phyloP scores from a whole-genome alignment of 1,140 invertebrate species.

The Camponotus floridanus region DNA sequence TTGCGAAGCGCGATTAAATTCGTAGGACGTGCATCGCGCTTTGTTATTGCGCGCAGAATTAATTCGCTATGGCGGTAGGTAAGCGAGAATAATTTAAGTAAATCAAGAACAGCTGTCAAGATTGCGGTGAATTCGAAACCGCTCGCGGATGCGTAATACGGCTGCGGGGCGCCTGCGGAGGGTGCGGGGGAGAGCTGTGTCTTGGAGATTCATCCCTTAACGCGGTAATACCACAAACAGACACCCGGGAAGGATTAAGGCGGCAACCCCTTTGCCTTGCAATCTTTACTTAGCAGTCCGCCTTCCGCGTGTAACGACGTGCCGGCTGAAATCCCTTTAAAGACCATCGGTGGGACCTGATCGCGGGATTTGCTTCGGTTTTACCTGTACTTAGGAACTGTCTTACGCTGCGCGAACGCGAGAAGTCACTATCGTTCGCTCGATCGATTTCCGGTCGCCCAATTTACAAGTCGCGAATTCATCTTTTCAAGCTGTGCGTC shows the following conservation, averaged over 20 bases:
- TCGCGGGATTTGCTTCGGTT: conserved; percentile 74
- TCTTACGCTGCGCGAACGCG: neutral
- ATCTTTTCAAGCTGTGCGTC: neutral
- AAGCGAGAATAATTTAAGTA: conserved; percentile 63
- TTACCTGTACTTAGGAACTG: conserved; percentile 67
- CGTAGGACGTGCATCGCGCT: neutral
- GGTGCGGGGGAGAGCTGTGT: conserved; percentile 54
- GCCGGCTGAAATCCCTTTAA: conserved; percentile 77
- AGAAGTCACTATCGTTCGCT: conserved; percentile 33
- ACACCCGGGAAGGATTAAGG: conserved; percentile 78
- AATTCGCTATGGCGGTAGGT: conserved; percentile 41
- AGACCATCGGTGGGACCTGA: conserved; percentile 74
- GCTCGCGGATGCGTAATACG: conserved; percentile 64
- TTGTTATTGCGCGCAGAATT: conserved; percentile 52
- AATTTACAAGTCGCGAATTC: neutral
- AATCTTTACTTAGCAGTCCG: conserved; percentile 73
- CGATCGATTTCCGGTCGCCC: neutral
- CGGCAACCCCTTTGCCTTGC: conserved; percentile 77
- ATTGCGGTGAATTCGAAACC: conserved; percentile 66
- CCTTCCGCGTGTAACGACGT: conserved; percentile 71
- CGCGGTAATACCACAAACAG: conserved; percentile 82
- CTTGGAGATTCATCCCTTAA: conserved; percentile 79
- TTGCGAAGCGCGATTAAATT: conserved; percentile 36
- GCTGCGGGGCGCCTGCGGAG: conserved; percentile 8
- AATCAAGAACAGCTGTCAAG: conserved; percentile 54